Conservation (phyloP, 2,888 invertebrate genomes). For the Ormyrus nitidulus region DNA sequence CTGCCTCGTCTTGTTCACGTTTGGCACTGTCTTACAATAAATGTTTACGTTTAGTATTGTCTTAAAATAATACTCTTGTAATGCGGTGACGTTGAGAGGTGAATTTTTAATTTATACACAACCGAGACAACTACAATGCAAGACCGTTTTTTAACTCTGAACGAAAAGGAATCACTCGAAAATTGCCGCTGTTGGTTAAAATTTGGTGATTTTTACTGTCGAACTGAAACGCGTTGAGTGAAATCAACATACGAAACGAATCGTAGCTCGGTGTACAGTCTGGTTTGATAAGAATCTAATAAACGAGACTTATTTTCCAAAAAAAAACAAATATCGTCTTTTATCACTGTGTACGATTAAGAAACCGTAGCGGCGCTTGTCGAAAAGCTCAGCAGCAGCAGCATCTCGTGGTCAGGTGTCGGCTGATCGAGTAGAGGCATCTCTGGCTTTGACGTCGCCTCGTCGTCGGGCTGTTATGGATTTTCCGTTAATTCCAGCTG, state of each 20-base stretch:
- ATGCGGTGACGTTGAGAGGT: neutral
- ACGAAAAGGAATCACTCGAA: neutral
- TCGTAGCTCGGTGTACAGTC: slow-evolving; percentile 5
- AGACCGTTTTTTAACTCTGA: slow-evolving; percentile 7
- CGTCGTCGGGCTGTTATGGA: slow-evolving; percentile 65
- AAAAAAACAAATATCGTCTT: neutral
- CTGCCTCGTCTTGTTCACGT: neutral
- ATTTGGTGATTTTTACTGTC: neutral
- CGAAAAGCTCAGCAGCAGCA: no score
- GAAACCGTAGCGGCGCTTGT: neutral
- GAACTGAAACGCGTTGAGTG: slow-evolving; percentile 14
- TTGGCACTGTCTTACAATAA: neutral
- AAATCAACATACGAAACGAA: neutral
- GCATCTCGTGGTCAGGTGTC: neutral
- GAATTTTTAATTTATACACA: slow-evolving; percentile 5
- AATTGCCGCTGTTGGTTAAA: slow-evolving; percentile 28
- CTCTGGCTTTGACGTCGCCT: slow-evolving; percentile 61
- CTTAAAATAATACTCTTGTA: no score
- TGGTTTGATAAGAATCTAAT: slow-evolving; percentile 34
- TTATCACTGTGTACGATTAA: neutral
- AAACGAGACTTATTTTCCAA: slow-evolving; percentile 29
- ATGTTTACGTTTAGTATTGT: neutral
- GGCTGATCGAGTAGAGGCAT: no score
- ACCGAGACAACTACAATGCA: neutral
- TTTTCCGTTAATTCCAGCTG: slow-evolving; percentile 68